Evolutionary conservation across 1,140 invertebrate genomes (phyloP), one percentile per base, ranked within the genome.

Genomic region (Drosophila mauritiana): DNA sequence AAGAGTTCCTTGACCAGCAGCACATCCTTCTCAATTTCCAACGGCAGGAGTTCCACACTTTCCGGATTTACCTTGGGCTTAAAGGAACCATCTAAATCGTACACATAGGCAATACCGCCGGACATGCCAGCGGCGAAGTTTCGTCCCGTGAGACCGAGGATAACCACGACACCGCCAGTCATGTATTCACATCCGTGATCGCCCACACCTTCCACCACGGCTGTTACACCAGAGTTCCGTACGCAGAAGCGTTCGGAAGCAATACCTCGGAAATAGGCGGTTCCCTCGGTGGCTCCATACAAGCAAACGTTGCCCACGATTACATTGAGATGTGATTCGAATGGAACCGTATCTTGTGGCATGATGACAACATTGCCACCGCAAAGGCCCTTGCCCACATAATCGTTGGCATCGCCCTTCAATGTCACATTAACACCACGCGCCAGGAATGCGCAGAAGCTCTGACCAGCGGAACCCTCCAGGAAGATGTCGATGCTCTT

Each of bases 161-260:
- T 97, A 7, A 99, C 93, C 63, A 97, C 97, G 67, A 94, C 93
- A 67, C 98, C 98, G 27, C 98, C 98, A 42, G 99, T 99, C 99
- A 99, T 99, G 92, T 99, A 99, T 93, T 99, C 99, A 94, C 99
- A 99, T 31, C 98, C 98, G 93, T 99, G 98, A 94, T 99, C 99
- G 51, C 99, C 99, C 56, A 98, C 98, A 59, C 98, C 98, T 94
- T 97, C 96, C 65, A 96, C 94, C 17, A 99, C 98, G 2, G 98
- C 98, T 39, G 95, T 94, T 34, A 96, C 98, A 22, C 99, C 99
- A 17, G 98, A 99, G 93, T 99, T 99, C 68, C 99, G 94, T 13
- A 99, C 99, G 92, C 97, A 98, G 93, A 99, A 99, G 51, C 99
- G 95, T 93, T 99, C 99, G 6, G 98, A 98, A 12, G 98, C 98